Percentiles rank a stretch among this genome's conserved stretches.
Conservation (phyloP, 2,888 invertebrate species). For the Megalurothrips usitatus region DNA sequence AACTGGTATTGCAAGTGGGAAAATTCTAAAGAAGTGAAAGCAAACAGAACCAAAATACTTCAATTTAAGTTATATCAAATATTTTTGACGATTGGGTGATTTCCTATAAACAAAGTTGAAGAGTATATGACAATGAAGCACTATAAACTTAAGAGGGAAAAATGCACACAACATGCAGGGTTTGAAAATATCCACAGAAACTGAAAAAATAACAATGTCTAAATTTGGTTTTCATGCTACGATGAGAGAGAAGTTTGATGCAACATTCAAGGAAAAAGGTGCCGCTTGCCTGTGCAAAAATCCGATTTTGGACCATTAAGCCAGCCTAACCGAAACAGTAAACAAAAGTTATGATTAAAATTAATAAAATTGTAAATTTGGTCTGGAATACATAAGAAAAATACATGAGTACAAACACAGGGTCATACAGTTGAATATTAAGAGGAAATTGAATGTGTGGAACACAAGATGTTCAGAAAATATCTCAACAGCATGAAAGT, state of each 20-base stretch:
- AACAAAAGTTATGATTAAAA: slow-evolving; percentile 19
- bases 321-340: slow-evolving; percentile 30
- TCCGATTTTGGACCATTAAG: slow-evolving; percentile 38
- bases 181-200: neutral
- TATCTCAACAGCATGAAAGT: too few species aligned
- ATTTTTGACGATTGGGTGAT: too few species aligned
- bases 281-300: slow-evolving; percentile 38
- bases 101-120: too few species aligned
- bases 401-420: neutral
- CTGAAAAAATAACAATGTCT: neutral
- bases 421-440: too few species aligned
- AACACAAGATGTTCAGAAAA: too few species aligned
- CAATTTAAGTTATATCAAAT: too few species aligned
- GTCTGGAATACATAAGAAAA: neutral
- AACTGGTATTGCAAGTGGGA: too few species aligned
- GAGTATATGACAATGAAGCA: neutral
- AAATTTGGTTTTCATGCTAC: neutral
- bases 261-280: slow-evolving; percentile 34
- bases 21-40: too few species aligned
- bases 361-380: neutral
- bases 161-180: neutral
- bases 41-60: too few species aligned
- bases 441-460: too few species aligned
- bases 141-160: neutral
- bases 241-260: neutral